These are phyloP conservation scores for Paedocypris micromegethes DNA, from an alignment of 2,797 vertebrate genomes.

Conservation along the genomic window DNA sequence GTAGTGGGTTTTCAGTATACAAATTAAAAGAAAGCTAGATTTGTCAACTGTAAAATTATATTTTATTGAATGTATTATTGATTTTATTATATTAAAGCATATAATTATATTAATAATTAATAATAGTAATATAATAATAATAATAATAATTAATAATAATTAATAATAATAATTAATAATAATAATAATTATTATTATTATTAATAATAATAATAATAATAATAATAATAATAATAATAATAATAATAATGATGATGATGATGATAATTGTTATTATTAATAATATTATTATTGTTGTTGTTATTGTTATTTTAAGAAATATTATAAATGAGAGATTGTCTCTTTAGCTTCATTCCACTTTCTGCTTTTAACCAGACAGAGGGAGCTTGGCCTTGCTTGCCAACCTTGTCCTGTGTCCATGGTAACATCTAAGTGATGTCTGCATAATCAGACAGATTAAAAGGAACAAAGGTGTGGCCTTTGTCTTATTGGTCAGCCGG, in stretches of 20 bases:
- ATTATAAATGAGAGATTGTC: conserved; percentile 10
- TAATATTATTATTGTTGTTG: background rate
- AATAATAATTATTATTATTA: no score
- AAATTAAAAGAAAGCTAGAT: background rate
- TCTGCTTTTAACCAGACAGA: conserved; percentile 37
- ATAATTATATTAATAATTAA: no score
- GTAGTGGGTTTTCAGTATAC: background rate
- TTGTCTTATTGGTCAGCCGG: conserved; percentile 34
- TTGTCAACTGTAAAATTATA: no score
- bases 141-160: background rate
- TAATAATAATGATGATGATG: no score
- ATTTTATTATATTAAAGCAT: no score
- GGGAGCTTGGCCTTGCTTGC: conserved; percentile 42
- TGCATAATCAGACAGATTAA: conserved; percentile 56
- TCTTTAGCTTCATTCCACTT: conserved; percentile 29
- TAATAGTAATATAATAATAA: background rate
- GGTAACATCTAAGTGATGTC: conserved; percentile 53
- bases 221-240: no score
- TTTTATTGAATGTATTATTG: no score
- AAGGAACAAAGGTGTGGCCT: conserved; percentile 43
- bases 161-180: no score
- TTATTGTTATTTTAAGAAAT: background rate
- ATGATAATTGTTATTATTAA: no score
- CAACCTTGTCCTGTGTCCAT: conserved; percentile 52
- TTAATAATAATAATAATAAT: no score